These are phyloP conservation scores for Stictonetta naevosa DNA, from an alignment of 2,113 vertebrate genomes.

Conservation along the genomic window DNA sequence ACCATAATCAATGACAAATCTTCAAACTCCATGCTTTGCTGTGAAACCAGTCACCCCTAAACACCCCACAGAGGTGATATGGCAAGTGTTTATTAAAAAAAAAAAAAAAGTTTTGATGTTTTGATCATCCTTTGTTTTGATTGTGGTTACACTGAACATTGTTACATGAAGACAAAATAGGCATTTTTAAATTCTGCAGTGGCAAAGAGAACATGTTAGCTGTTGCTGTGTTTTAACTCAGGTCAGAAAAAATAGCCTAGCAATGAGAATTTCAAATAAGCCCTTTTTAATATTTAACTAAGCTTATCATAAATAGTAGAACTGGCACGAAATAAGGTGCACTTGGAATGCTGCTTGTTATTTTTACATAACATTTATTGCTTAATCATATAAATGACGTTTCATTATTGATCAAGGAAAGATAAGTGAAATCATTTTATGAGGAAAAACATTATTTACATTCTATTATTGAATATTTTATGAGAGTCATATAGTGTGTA, in stretches of 20 bases:
- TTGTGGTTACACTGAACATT: neutral
- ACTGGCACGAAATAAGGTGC: neutral
- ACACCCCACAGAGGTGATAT: neutral
- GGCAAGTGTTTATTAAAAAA: neutral
- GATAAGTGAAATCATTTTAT: neutral
- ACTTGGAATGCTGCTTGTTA: neutral
- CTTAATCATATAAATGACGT: neutral
- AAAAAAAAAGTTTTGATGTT: no score
- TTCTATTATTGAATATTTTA: neutral
- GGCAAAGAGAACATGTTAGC: neutral
- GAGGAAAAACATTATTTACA: neutral
- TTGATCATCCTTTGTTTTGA: neutral
- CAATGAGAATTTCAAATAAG: neutral
- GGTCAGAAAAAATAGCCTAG: neutral
- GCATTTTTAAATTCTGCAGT: neutral
- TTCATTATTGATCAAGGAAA: neutral
- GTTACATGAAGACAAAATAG: neutral
- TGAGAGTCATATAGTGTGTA: neutral
- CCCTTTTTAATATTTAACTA: conserved; percentile 42
- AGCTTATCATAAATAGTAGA: neutral
- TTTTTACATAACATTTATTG: neutral
- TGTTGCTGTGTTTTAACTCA: neutral
- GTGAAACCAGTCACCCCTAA: neutral
- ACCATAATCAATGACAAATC: neutral
- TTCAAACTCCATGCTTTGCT: neutral